Evolutionary conservation across 1,140 invertebrate species (phyloP), one percentile per base, ranked within the genome.

Genomic region (Chrysomallon squamiferum): DNA sequence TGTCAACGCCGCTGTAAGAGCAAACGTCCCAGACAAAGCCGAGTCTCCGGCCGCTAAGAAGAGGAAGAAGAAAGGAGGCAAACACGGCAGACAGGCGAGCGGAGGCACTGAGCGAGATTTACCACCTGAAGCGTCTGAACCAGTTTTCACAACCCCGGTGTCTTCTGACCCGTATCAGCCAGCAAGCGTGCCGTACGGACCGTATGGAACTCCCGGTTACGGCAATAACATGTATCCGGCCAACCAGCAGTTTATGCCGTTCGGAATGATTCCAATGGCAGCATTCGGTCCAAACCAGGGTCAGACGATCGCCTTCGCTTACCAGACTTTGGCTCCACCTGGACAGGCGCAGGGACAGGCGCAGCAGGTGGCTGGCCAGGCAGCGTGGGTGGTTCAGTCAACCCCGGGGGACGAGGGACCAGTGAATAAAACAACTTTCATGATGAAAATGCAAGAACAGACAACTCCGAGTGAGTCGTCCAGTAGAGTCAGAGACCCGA

Each of bases 51-150:
- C 38, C 5, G 56, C 38, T 3, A 70, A 65, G 54, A 47, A 43
- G 18, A 32, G 43, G 22, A 71, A 47, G 45, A 61, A 61, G 33
- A 52, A 58, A 25, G 41, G 47, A 22, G 22, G 33, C 7, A 47
- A 27, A 13, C n/a, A 43, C 43, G 50, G 22, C 29, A 60, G 29
- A 13, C 32, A 7, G 15, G 43, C 30, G 9, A 58, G 67, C n/a
- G 52, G 57, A 22, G 60, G 59, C 29, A 70, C 72, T 52, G 50
- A 65, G 5, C 57, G 47, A 27, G 69, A 61, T 15, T 49, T 78
- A 3, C 76, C 76, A 3, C 76, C 76, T 25, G 76, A 78, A 61
- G 76, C 76, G 9, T 66, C 73, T 61, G 76, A 73, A 22, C 76
- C 76, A 3, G 66, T 78, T 2, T 78, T 78, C 67, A 73, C 68